Conservation (phyloP, 2,888 invertebrate species). For the Dasypolia templi region DNA sequence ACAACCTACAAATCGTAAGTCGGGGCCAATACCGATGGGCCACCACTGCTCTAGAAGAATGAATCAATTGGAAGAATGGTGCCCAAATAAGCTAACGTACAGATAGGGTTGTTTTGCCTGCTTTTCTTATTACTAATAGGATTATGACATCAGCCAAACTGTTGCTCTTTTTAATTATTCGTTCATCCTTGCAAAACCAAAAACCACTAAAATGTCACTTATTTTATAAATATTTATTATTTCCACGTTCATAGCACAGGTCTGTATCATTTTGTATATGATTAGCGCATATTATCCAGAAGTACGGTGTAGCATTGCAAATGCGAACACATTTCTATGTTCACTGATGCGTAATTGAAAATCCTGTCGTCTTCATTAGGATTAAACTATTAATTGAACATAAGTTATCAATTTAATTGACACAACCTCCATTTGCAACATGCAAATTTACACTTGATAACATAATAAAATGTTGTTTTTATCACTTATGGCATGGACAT, state of each 20-base stretch:
- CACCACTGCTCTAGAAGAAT: too few species aligned
- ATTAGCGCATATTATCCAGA: conserved; percentile 7
- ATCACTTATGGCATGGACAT: conserved; percentile 66
- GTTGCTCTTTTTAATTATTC: conserved; percentile 44
- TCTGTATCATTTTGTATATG: too few species aligned
- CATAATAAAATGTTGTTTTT: conserved; percentile 74
- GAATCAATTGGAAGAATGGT: not conserved
- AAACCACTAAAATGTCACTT: conserved; percentile 42
- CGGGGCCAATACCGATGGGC: too few species aligned
- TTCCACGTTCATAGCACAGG: not conserved
- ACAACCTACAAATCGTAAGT: too few species aligned
- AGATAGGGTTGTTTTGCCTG: not conserved
- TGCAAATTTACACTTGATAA: conserved; percentile 73
- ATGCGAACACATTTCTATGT: conserved; percentile 46
- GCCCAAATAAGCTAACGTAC: not conserved
- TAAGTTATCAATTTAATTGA: conserved; percentile 72
- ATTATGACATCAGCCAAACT: conserved; percentile 49
- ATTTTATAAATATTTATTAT: conserved; percentile 33
- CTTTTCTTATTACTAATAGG: not conserved
- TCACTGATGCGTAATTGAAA: conserved; percentile 51
- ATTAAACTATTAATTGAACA: conserved; percentile 70
- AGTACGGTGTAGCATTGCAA: conserved; percentile 23
- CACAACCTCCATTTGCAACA: conserved; percentile 68
- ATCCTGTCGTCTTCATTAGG: conserved; percentile 54
- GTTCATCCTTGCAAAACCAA: conserved; percentile 37